Evolutionary conservation across 2,797 vertebrate species (phyloP), one percentile per base, ranked within the genome.

Genomic region (Botia almorhae): DNA sequence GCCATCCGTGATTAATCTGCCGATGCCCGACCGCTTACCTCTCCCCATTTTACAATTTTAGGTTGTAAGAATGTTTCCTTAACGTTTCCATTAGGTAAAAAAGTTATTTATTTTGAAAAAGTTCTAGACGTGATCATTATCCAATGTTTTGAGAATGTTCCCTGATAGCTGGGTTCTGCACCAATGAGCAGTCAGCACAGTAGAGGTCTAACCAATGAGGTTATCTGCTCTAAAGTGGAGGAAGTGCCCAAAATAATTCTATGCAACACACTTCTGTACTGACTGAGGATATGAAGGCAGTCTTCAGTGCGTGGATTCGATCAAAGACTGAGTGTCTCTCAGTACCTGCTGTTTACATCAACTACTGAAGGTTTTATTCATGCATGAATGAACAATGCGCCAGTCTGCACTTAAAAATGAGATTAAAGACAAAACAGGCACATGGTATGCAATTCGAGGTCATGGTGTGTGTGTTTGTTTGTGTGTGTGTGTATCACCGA

Each of bases 1-100:
- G 85, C 87, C 69, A 56, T 81, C 85, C 83, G 82, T 91, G 90
- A 92, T 91, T 91, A 91, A 91, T 92, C 86, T 89, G 88, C 89
- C 87, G 88, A 89, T 90, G 88, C 84, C 86, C 51, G 82, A 77
- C 85, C 84, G 82, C 87, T 92, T 88, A 88, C 87, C 87, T 89
- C 71, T 60, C 73, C 1, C 8, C 10, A 46, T 8, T 8, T 46
- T 1, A 11, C 43, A 46, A 11, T 46, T 46, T 7, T 39, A 39
- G 36, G 6, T 8, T 39, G 36, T 39, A 39, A 8, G 36, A 39
- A 39, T 8, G 6, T 39, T 39, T 36, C 33, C 33, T 7, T 39
- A 39, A 7, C 6, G 7, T 39, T 39, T 39, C 2, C 23, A 1
- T 26, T 26, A 26, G 36, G n/a, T n/a, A n/a, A n/a, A n/a, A n/a